Conservation (phyloP, 2,888 invertebrate species). For the Halocaridina rubra region DNA sequence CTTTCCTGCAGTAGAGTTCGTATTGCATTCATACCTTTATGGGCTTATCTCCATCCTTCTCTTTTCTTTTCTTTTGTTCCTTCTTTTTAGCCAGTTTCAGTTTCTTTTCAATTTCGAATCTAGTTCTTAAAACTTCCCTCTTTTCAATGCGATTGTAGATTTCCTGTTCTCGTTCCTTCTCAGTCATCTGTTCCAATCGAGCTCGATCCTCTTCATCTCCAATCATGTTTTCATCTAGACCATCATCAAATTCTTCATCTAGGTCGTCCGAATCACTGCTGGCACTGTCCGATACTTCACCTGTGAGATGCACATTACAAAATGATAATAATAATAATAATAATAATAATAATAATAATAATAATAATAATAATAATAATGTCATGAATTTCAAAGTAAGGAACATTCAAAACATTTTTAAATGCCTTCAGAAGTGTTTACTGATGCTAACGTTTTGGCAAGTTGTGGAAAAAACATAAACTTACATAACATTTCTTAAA, state of each 20-base stretch:
- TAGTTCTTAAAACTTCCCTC: constrained; percentile 90
- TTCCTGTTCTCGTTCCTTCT: constrained; percentile 96
- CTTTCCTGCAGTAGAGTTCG: too few relatives aligned
- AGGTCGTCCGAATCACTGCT: constrained; percentile 62
- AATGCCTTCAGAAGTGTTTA: too few relatives aligned
- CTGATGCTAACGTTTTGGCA: too few relatives aligned
- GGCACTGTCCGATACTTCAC: constrained; percentile 64
- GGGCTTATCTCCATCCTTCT: constrained; percentile 71
- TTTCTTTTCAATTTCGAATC: constrained; percentile 96
- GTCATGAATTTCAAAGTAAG: too few relatives aligned
- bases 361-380: too few relatives aligned
- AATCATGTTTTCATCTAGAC: constrained; percentile 96
- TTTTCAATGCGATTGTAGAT: constrained; percentile 96
- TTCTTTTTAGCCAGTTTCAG: constrained; percentile 84
- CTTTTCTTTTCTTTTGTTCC: constrained; percentile 72
- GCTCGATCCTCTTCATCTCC: constrained; percentile 96
- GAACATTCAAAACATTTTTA: too few relatives aligned
- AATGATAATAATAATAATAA: too few relatives aligned
- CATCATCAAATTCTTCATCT: constrained; percentile 86
- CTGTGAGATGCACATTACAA: too few relatives aligned
- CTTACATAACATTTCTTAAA: too few relatives aligned
- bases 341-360: too few relatives aligned
- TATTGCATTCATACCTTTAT: too few relatives aligned
- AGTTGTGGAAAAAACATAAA: too few relatives aligned
- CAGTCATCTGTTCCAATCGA: constrained; percentile 89